Evolutionary conservation across 2,113 vertebrate genomes (phyloP).

Genomic region (Semnornis frantzii): DNA sequence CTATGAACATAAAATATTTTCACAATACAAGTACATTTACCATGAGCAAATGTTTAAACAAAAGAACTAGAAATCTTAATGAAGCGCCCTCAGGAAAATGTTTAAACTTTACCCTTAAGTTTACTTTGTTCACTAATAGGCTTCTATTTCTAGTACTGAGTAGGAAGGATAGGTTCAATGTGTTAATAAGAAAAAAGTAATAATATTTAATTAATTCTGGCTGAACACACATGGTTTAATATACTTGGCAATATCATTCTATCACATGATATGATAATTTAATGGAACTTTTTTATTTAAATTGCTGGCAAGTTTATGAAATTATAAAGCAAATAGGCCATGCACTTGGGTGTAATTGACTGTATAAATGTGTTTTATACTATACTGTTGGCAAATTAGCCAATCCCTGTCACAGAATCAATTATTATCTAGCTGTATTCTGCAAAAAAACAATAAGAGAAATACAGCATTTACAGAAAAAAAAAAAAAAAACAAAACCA

Average conservation of each 20-base stretch:
- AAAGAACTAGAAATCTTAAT: conserved; percentile 82
- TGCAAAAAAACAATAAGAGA: conserved; percentile 80
- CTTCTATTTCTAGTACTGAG: conserved; percentile 80
- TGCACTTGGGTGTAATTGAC: conserved; percentile 88
- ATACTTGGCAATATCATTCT: conserved; percentile 87
- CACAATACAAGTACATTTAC: conserved; percentile 81
- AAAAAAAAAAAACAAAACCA: neutral
- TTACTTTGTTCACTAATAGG: conserved; percentile 83
- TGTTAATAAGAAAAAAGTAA: conserved; percentile 89
- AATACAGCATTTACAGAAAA: conserved; percentile 75
- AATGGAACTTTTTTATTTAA: conserved; percentile 90
- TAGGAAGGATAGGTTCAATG: conserved; percentile 81
- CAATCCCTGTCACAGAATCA: conserved; percentile 84
- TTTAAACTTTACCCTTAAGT: conserved; percentile 85
- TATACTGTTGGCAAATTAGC: conserved; percentile 85
- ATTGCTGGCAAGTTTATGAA: conserved; percentile 90
- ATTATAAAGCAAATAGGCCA: conserved; percentile 90
- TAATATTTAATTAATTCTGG: conserved; percentile 89
- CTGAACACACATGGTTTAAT: conserved; percentile 88
- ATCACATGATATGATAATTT: conserved; percentile 88
- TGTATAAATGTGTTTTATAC: conserved; percentile 88
- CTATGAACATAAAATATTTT: conserved; percentile 83
- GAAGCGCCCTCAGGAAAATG: conserved; percentile 80
- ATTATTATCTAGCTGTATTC: conserved; percentile 81
- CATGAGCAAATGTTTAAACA: conserved; percentile 85